Conservation (phyloP, 2,113 vertebrate species). For the Dromiciops gliroides region DNA sequence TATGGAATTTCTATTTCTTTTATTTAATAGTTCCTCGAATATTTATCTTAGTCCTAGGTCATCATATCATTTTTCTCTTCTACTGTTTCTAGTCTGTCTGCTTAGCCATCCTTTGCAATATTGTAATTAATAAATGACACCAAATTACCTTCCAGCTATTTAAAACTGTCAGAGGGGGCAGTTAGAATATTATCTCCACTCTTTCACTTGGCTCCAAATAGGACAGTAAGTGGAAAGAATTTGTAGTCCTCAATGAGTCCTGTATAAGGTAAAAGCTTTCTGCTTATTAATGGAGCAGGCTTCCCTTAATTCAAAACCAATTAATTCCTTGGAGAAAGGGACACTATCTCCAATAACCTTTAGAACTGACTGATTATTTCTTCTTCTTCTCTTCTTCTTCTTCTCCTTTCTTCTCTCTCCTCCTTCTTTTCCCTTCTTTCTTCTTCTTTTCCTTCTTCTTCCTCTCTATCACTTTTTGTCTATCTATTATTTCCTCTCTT, state of each 20-base stretch:
- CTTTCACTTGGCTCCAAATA: neutral
- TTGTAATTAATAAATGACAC: neutral
- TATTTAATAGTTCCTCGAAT: neutral
- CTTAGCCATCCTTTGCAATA: neutral
- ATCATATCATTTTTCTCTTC: neutral
- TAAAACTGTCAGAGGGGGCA: neutral
- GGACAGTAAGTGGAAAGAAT: neutral
- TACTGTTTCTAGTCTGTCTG: neutral
- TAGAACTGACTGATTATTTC: neutral
- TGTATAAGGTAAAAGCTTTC: neutral
- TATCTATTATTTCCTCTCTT: constrained; percentile 18
- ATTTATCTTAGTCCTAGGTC: neutral
- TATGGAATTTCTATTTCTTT: neutral
- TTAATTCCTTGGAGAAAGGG: neutral
- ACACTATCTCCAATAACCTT: neutral
- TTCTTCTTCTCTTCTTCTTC: neutral
- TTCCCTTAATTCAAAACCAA: neutral
- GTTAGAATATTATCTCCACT: neutral
- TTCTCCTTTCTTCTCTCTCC: too few relatives aligned
- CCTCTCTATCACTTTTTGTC: neutral
- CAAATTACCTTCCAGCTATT: neutral
- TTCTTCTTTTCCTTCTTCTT: too few relatives aligned
- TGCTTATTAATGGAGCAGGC: neutral
- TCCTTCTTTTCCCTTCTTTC: too few relatives aligned
- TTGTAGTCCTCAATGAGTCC: neutral